A percentile compares a stretch with the other conserved stretches of the same genome.
phyloP scores from a whole-genome alignment of 2,797 vertebrate genomes.

The Clarias platycephalus region DNA sequence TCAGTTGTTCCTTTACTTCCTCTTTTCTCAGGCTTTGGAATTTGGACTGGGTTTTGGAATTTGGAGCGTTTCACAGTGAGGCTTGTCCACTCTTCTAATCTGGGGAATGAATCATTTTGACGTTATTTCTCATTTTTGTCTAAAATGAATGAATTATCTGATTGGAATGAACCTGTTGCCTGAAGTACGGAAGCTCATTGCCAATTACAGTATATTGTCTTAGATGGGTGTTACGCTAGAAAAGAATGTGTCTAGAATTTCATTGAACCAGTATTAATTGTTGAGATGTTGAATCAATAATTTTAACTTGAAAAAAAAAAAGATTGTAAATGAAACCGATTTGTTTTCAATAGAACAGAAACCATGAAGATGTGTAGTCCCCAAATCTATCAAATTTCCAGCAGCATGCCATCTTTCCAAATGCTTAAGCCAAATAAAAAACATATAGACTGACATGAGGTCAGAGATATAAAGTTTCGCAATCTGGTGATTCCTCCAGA shows the following conservation, averaged over 20 bases:
- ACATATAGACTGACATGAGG: constrained; percentile 49
- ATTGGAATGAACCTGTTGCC: constrained; percentile 21
- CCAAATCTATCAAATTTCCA: constrained; percentile 29
- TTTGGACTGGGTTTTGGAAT: constrained; percentile 37
- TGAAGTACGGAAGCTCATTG: constrained; percentile 16
- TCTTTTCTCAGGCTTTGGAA: constrained; percentile 39
- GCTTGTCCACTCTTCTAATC: constrained; percentile 11
- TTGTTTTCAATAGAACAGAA: constrained; percentile 19
- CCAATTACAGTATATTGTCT: constrained; percentile 1
- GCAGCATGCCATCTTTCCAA: constrained; percentile 24
- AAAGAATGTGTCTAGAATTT: constrained; percentile 10
- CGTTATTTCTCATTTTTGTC: constrained; percentile 22
- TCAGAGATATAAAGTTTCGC: constrained; percentile 70
- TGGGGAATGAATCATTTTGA: constrained; percentile 11
- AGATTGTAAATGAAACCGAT: constrained; percentile 5
- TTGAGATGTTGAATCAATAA: neutral
- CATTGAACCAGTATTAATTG: neutral
- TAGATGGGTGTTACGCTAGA: neutral
- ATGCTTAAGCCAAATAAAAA: constrained; percentile 44
- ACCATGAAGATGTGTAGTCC: constrained; percentile 12
- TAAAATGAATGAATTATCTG: constrained; percentile 16
- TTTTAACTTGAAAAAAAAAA: neutral
- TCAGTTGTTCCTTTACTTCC: constrained; percentile 41
- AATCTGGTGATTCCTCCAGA: constrained; percentile 54
- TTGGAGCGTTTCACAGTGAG: neutral